phyloP scores from a whole-genome alignment of 92 coral and sea anemone genomes.

The Parazoanthus darwini region DNA sequence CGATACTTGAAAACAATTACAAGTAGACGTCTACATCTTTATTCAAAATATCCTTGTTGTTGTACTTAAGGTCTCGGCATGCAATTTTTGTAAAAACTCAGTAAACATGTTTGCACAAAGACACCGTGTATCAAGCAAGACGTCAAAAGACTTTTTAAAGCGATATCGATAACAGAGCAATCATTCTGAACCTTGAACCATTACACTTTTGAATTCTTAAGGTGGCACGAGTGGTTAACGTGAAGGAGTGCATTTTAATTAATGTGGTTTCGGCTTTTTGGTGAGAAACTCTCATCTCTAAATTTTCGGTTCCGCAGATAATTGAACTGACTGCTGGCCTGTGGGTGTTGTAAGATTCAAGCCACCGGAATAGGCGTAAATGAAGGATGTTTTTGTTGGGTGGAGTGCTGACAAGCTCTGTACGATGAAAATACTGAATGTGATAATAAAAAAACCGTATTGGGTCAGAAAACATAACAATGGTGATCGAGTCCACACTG shows the following conservation, averaged over 20 bases:
- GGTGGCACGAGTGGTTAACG: not conserved
- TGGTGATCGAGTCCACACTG: not conserved
- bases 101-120: not conserved
- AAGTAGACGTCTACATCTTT: too few relatives aligned
- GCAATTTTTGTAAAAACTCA: not conserved
- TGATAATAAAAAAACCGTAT: not conserved
- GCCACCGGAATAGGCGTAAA: not conserved
- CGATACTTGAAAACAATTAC: too few relatives aligned
- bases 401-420: not conserved
- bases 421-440: not conserved
- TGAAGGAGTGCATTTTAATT: not conserved
- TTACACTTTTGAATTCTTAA: not conserved
- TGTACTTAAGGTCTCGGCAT: not conserved
- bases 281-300: not conserved
- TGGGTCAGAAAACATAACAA: not conserved
- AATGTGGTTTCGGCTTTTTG: not conserved
- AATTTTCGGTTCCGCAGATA: not conserved
- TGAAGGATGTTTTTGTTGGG: too few relatives aligned
- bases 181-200: not conserved
- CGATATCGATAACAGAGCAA: too few relatives aligned
- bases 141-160: too few relatives aligned
- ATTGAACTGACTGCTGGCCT: not conserved
- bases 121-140: not conserved
- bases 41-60: too few relatives aligned
- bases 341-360: not conserved